Percentiles rank a stretch among this genome's conserved stretches.
Conservation (phyloP, 2,113 vertebrate genomes). For the Stigmatopora nigra region DNA sequence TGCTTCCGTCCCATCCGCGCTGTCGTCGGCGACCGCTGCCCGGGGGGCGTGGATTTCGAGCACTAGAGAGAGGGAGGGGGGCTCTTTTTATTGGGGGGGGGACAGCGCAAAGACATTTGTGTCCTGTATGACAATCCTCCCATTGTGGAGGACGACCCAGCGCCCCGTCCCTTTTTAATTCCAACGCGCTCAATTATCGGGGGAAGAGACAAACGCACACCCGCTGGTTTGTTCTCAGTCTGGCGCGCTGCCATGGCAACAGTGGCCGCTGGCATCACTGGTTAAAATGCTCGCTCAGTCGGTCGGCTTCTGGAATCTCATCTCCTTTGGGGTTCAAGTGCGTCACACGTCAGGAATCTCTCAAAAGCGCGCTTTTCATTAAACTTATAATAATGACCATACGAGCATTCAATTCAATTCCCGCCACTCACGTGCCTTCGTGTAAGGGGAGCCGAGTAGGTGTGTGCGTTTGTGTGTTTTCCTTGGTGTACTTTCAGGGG, state of each 20-base stretch:
- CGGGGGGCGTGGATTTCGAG: no score
- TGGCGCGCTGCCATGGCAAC: slow-evolving; percentile 61
- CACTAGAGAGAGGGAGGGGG: background rate
- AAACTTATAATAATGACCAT: no score
- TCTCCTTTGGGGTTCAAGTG: no score
- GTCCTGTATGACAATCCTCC: slow-evolving; percentile 46
- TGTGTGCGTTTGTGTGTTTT: no score
- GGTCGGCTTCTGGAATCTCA: no score
- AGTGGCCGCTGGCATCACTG: slow-evolving; percentile 45
- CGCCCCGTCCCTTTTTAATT: background rate
- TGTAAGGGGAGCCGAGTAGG: no score
- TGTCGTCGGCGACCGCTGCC: no score
- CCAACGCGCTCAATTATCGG: slow-evolving; percentile 58
- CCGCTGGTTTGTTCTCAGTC: slow-evolving; percentile 59
- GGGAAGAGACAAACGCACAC: slow-evolving; percentile 49
- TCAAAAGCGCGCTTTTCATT: no score
- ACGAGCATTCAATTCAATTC: no score
- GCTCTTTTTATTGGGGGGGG: background rate
- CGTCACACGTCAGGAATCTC: no score
- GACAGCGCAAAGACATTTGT: slow-evolving; percentile 2
- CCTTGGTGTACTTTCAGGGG: no score
- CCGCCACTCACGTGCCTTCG: no score
- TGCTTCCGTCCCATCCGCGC: background rate
- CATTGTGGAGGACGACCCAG: slow-evolving; percentile 48
- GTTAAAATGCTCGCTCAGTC: slow-evolving; percentile 34